Base-by-base conservation (phyloP, 1,140 invertebrate genomes). In the Helicorthomorpha holstii region DNA sequence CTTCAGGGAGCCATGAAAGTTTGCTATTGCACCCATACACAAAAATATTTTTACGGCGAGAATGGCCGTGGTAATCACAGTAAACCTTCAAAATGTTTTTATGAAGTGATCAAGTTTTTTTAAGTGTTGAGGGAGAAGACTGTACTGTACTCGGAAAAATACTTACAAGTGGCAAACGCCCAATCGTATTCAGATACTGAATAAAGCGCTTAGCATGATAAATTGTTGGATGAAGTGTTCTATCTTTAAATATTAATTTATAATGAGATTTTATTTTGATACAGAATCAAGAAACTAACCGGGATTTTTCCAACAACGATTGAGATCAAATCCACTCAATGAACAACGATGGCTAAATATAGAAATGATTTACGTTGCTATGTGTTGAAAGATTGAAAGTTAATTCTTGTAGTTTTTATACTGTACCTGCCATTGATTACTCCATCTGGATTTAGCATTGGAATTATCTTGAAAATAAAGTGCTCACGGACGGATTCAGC, bases 381-480 rank as follows among this genome's bases (percentile, higher is more conserved):
- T 48, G 42, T 25, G 12, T 14, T 12, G 12, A 42, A 41, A 14
- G 3, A 46, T 46, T 47, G 34, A 49, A 29, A 41, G 44, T 52
- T 60, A 59, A 59, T 56, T 61, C 25, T 54, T 48, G 3, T 61
- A 45, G 49, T 61, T 63, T 29, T 12, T 2, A 55, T 27, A 14
- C 76, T 77, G 79, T 68, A 88, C 85, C 83, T 87, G 21, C 92
- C 92, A 46, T 94, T 90, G 61, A 91, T 87, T 0, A 90, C 86
- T 7, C 92, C 92, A 67, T 97, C 92, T 1, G 91, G 91, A 70
- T 97, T 97, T 23, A 90, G 69, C 81, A 91, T 92, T 45, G 92
- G 91, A 55, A 97, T 83, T 49, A 96, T 65, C 70, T 96, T 96
- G 66, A 97, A 96, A 55, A 96, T 88, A 69, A 90, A 95, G 64